These are phyloP conservation scores for Anticlea derivata DNA, from an alignment of 2,888 invertebrate genomes.

Conservation along the genomic window DNA sequence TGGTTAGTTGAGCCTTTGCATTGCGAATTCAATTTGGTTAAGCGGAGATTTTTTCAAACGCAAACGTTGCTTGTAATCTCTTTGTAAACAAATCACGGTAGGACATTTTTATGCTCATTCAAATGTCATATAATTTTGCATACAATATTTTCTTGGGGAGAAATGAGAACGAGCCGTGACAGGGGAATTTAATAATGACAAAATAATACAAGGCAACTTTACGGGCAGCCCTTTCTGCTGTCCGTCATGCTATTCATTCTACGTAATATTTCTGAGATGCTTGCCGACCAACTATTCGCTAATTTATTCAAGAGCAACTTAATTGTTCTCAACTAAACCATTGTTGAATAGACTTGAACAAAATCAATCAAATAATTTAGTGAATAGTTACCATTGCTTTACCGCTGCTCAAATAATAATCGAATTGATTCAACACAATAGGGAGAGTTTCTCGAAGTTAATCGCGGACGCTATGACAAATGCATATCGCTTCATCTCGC, in stretches of 20 bases:
- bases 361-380: conserved; percentile 31
- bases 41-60: conserved; percentile 42
- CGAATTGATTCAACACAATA: conserved; percentile 77
- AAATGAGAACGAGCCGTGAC: conserved; percentile 79
- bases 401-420: conserved; percentile 65
- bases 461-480: conserved; percentile 80
- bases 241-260: conserved; percentile 81
- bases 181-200: conserved; percentile 84
- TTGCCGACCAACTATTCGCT: conserved; percentile 76
- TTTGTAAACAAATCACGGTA: conserved; percentile 67
- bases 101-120: conserved; percentile 78
- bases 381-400: conserved; percentile 50
- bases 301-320: conserved; percentile 62
- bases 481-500: conserved; percentile 80
- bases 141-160: conserved; percentile 81
- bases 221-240: conserved; percentile 82
- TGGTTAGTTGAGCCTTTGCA: conserved; percentile 11
- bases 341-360: conserved; percentile 22
- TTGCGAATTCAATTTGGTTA: not conserved
- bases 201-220: conserved; percentile 82
- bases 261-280: conserved; percentile 79
- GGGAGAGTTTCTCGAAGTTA: conserved; percentile 73
- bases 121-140: conserved; percentile 84
- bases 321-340: conserved; percentile 34
- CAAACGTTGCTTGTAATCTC: conserved; percentile 50